Base-by-base conservation (phyloP, 1,140 invertebrate species). In the Drosophila kurseongensis region DNA sequence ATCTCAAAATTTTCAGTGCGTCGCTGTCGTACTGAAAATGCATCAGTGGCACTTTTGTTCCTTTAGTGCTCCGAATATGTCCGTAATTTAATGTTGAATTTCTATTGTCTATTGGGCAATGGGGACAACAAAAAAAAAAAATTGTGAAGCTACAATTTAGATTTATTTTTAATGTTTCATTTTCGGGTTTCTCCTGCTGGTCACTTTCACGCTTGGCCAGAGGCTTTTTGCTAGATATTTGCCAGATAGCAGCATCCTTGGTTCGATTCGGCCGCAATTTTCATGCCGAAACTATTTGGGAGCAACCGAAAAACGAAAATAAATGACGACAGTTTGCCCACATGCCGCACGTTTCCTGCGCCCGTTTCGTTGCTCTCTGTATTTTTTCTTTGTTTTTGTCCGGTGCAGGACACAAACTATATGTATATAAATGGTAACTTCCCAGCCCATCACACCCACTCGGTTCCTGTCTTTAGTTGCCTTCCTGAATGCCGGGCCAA, bases 91-190 rank as follows among this genome's bases (percentile, higher is more conserved):
- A 79, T 79, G 59, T 82, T 35, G 74, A 88, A 82, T 79, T 81
- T 69, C 66, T 40, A 69, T 86, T 86, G 65, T 86, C 61, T 61
- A 58, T 35, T 54, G 44, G 44, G 42, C 36, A 67, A 67, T 50
- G 36, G 16, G 35, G 14, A 16, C 35, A 14, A 27, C 5, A 40
- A 52, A 50, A 75, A 60, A 61, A 57, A 50, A 63, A 62, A 65
- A 10, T 38, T 45, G 35, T 42, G 40, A 27, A 40, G 51, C 66
- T 78, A 76, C 83, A 86, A 81, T 86, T 86, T 88, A 71, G 75
- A 86, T 88, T 82, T 88, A 88, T 88, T 79, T 88, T 88, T 82
- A 88, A 88, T 82, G 78, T 73, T 69, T 65, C 55, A 58, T 47
- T 58, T 75, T 75, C 35, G 67, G 67, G 14, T 8, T 7, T 41